Evolutionary conservation across 2,888 invertebrate genomes (phyloP).

Genomic region (Gibbula magus): DNA sequence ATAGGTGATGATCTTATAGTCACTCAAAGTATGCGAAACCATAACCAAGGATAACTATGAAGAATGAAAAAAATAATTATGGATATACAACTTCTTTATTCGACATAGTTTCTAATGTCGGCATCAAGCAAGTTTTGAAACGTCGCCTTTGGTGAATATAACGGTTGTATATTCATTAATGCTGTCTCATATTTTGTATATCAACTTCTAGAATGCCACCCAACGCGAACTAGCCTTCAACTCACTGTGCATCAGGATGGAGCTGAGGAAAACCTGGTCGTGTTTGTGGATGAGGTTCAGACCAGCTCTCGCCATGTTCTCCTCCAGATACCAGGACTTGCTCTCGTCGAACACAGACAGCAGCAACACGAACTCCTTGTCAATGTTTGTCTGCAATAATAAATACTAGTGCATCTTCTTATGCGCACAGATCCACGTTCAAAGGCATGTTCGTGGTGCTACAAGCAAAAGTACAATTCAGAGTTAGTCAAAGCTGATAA

Average conservation of each 20-base stretch:
- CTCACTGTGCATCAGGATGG: neutral
- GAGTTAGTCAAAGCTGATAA: too few relatives aligned
- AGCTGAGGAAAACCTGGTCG: neutral
- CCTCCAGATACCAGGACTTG: constrained; percentile 46
- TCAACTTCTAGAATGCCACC: neutral
- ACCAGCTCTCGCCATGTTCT: constrained; percentile 27
- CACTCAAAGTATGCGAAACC: too few relatives aligned
- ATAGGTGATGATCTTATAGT: too few relatives aligned
- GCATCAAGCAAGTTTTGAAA: too few relatives aligned
- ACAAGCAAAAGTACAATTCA: too few relatives aligned
- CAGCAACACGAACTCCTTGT: neutral
- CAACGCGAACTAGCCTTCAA: neutral
- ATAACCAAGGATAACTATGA: too few relatives aligned
- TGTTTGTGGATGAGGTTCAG: neutral
- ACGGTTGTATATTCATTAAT: neutral
- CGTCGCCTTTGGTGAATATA: neutral
- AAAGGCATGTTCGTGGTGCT: too few relatives aligned
- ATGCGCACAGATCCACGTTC: too few relatives aligned
- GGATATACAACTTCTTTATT: too few relatives aligned
- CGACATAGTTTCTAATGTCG: too few relatives aligned
- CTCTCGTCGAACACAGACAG: constrained; percentile 42
- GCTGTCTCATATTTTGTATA: neutral
- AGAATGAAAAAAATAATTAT: too few relatives aligned
- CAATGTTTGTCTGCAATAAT: neutral
- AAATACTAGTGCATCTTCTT: too few relatives aligned